A percentile compares a stretch with the other conserved stretches of the same genome.
Conservation (phyloP, 1,140 invertebrate species). For the Drosophila repletoides region DNA sequence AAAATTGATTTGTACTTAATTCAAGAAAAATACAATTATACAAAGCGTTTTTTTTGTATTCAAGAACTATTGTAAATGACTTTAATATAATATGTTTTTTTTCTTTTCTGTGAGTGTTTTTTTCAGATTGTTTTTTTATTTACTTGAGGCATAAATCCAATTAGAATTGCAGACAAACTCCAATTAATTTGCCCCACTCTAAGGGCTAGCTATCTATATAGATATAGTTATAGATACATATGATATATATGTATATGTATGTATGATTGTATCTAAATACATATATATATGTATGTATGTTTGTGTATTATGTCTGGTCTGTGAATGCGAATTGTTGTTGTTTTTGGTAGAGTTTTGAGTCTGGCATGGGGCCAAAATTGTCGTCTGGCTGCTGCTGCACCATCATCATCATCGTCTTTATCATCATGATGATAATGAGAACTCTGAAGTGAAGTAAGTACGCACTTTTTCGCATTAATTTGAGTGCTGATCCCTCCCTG, state of each 20-base stretch:
- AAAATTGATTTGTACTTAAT: too few species aligned
- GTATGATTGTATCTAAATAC: constrained; percentile 3
- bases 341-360: constrained; percentile 49
- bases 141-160: constrained; percentile 3
- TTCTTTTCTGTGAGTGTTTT: too few species aligned
- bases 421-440: neutral
- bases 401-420: constrained; percentile 8
- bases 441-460: neutral
- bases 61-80: too few species aligned
- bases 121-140: too few species aligned
- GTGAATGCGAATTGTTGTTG: constrained; percentile 13
- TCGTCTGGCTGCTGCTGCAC: constrained; percentile 42
- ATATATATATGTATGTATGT: neutral
- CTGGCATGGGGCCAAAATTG: constrained; percentile 58
- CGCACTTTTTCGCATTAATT: neutral
- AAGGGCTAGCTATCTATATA: too few species aligned
- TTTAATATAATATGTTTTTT: too few species aligned
- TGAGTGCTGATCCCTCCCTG: neutral
- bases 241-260: constrained; percentile 10
- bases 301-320: constrained; percentile 33
- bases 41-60: too few species aligned
- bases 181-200: constrained; percentile 53
- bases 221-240: constrained; percentile 24
- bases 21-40: too few species aligned
- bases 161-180: constrained; percentile 37